Percentiles rank a stretch among this genome's conserved stretches.
These are phyloP conservation scores for Calliopsis andreniformis DNA, from an alignment of 1,140 invertebrate genomes.

Conservation along the genomic window DNA sequence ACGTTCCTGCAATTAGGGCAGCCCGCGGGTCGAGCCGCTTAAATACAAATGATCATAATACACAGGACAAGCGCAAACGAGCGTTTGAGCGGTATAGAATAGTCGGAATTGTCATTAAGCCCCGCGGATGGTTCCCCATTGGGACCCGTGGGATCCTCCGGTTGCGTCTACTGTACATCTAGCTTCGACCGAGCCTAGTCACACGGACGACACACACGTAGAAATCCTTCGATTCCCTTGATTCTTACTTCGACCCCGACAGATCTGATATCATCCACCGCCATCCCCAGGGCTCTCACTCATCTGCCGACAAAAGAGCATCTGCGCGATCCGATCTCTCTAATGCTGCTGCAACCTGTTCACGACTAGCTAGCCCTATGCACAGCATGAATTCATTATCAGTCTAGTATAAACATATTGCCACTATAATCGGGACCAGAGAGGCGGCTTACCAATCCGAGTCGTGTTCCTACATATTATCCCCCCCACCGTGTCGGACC, in stretches of 20 bases:
- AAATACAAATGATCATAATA: constrained; percentile 77
- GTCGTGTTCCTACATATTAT: constrained; percentile 38
- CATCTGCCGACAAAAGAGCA: constrained; percentile 80
- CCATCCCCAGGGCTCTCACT: constrained; percentile 69
- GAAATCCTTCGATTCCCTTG: constrained; percentile 54
- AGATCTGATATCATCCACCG: constrained; percentile 68
- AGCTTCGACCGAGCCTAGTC: not conserved
- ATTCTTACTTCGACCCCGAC: constrained; percentile 66
- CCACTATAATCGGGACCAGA: constrained; percentile 47
- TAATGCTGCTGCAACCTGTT: constrained; percentile 73
- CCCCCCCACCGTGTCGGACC: constrained; percentile 17
- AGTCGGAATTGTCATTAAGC: constrained; percentile 70
- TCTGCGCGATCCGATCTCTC: constrained; percentile 76
- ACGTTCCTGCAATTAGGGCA: not conserved
- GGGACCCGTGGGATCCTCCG: constrained; percentile 76
- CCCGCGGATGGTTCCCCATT: constrained; percentile 60
- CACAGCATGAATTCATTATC: constrained; percentile 79
- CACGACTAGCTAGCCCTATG: constrained; percentile 67
- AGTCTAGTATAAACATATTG: constrained; percentile 82
- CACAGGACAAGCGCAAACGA: constrained; percentile 80
- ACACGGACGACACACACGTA: not conserved
- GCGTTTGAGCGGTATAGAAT: constrained; percentile 79
- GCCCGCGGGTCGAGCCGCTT: constrained; percentile 34
- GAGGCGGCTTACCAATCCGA: constrained; percentile 39
- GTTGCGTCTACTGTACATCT: constrained; percentile 43